Evolutionary conservation across 2,797 vertebrate genomes (phyloP), one percentile per base, ranked within the genome.

Genomic region (Phrynocephalus forsythii): DNA sequence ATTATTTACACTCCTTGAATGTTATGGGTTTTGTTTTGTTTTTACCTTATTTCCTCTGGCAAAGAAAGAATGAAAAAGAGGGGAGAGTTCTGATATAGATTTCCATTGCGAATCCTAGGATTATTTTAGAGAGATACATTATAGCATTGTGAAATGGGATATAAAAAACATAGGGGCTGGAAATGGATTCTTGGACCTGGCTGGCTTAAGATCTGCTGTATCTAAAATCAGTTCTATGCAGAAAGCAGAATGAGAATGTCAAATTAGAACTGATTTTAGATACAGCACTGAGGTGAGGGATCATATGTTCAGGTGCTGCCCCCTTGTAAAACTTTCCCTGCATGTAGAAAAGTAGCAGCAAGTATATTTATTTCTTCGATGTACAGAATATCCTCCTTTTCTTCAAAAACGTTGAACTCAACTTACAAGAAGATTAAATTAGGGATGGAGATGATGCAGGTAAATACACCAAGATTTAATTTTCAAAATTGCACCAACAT

Each of bases 1-100:
- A 60, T 72, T 30, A 52, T 44, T 90, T 72, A 68, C 84, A 77
- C 1, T 83, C 44, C 5, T 89, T 92, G 86, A 86, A 91, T 91
- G 5, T 15, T 91, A 93, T 50, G 89, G 66, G 67, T 88, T 88
- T 5, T 67, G 38, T 80, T 87, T 87, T 3, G 30, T 69, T 68
- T 50, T 83, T 89, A 84, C 26, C 68, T 38, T 86, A 10, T 52
- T 77, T 56, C 13, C 0, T 26, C 0, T 6, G 0, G 2, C 86
- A 9, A 22, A 83, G 48, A 83, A 68, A 2, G 66, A 1, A 3
- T 5, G 20, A 24, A 24, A 50, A 30, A 66, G 48, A 56, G 38
- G 44, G 20, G 26, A 33, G n/a, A 52, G 66, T 77, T 78, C 5
- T 71, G 67, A 20, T 0, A 73, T 33, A 84, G 44, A 88, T 71